phyloP scores from a whole-genome alignment of 2,888 invertebrate genomes.

The Papilio gigon region DNA sequence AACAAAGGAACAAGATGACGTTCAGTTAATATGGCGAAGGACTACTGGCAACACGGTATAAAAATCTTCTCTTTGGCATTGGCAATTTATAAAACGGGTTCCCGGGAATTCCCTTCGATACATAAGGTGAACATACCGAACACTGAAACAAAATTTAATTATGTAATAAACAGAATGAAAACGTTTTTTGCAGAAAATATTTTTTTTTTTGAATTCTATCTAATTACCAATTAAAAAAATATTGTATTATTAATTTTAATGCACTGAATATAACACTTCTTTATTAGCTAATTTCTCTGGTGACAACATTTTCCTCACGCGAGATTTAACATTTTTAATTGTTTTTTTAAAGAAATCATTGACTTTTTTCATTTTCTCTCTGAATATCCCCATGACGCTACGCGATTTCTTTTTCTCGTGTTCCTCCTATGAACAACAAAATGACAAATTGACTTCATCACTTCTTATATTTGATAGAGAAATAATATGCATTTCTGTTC shows the following conservation, averaged over 20 bases:
- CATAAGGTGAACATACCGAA: constrained; percentile 54
- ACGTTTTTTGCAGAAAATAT: too few relatives aligned
- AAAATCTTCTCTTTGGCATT: constrained; percentile 61
- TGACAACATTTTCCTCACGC: constrained; percentile 40
- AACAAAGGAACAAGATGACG: neutral
- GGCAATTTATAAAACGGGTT: constrained; percentile 58
- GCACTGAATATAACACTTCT: constrained; percentile 5
- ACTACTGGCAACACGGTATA: constrained; percentile 59
- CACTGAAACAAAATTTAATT: constrained; percentile 61
- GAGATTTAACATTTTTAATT: constrained; percentile 46
- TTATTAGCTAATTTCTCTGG: constrained; percentile 34
- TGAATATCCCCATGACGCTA: constrained; percentile 46
- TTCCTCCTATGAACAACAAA: constrained; percentile 40
- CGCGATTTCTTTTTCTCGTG: constrained; percentile 44
- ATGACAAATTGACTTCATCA: neutral
- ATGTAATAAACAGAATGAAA: neutral
- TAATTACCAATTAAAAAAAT: neutral
- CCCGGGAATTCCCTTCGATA: constrained; percentile 44
- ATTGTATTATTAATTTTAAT: constrained; percentile 10
- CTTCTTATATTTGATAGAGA: neutral
- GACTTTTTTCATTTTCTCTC: constrained; percentile 46
- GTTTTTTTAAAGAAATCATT: constrained; percentile 48
- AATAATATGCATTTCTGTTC: neutral
- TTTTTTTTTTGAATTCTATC: neutral
- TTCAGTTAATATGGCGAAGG: constrained; percentile 61